phyloP scores from a whole-genome alignment of 2,888 invertebrate genomes.

The Nesidiocoris tenuis region DNA sequence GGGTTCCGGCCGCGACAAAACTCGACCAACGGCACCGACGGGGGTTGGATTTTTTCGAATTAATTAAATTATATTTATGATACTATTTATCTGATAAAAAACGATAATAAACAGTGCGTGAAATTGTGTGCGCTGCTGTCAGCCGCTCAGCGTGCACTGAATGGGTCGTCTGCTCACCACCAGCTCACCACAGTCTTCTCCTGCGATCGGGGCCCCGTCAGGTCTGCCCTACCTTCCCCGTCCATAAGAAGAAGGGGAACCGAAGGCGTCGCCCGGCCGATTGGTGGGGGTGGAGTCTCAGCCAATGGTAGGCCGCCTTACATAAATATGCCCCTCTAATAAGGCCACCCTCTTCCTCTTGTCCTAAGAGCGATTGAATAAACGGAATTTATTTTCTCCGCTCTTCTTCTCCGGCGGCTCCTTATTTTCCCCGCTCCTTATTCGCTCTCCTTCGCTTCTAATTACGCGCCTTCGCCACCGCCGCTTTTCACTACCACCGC shows the following conservation, averaged over 20 bases:
- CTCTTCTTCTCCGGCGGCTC: conserved; percentile 50
- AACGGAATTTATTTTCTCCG: conserved; percentile 50
- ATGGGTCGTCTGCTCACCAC: background rate
- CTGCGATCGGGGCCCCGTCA: background rate
- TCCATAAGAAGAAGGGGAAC: background rate
- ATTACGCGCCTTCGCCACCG: conserved; percentile 53
- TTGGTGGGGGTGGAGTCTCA: conserved; percentile 52
- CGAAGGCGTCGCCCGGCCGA: conserved; percentile 33
- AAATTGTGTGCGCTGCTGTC: background rate
- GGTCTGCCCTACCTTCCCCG: background rate
- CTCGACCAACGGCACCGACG: background rate
- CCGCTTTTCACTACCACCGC: background rate
- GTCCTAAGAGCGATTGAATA: conserved; percentile 49
- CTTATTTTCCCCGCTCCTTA: conserved; percentile 52
- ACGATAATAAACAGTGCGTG: too few species aligned
- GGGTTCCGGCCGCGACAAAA: background rate
- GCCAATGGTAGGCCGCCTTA: conserved; percentile 50
- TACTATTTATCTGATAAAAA: too few species aligned
- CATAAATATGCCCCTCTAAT: conserved; percentile 51
- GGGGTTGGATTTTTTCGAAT: too few species aligned
- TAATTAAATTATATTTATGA: too few species aligned
- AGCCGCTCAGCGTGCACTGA: background rate
- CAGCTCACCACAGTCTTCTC: background rate
- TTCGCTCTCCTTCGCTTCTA: conserved; percentile 58
- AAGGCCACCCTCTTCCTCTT: conserved; percentile 35